Percentiles rank a stretch among this genome's conserved stretches.
These are phyloP conservation scores for Pitta sordida DNA, from an alignment of 2,113 vertebrate genomes.

Conservation along the genomic window DNA sequence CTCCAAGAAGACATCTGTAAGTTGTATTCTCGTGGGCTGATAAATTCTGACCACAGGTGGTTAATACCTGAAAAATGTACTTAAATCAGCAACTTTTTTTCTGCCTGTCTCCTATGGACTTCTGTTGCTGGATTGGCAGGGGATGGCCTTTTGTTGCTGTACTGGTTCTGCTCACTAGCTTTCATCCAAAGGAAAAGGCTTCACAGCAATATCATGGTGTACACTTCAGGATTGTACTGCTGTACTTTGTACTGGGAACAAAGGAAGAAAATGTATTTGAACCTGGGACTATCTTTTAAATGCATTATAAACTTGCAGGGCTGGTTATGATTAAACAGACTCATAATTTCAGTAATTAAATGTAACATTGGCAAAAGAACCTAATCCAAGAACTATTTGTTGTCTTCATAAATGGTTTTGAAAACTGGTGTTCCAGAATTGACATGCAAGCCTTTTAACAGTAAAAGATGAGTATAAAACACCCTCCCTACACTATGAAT, in stretches of 20 bases:
- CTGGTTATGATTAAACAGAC: neutral
- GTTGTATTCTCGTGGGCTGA: neutral
- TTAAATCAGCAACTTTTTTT: neutral
- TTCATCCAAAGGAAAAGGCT: neutral
- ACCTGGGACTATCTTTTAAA: neutral
- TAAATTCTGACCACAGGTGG: neutral
- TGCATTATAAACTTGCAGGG: neutral
- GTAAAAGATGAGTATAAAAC: neutral
- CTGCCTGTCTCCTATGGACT: neutral
- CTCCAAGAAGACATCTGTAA: neutral
- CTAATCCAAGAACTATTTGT: neutral
- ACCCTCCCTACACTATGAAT: neutral
- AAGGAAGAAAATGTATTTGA: neutral
- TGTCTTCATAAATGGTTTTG: neutral
- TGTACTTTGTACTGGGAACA: neutral
- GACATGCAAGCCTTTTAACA: neutral
- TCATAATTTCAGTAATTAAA: neutral
- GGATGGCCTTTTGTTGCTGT: neutral
- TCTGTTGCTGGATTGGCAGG: neutral
- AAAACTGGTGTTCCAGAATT: neutral
- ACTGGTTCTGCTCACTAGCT: neutral
- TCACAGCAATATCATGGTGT: neutral
- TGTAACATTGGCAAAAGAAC: neutral
- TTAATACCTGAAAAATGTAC: neutral
- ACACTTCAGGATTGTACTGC: neutral